Percentiles rank a stretch among this genome's conserved stretches.
These are phyloP conservation scores for Hemitrygon akajei DNA, from an alignment of 2,797 vertebrate genomes.

Conservation along the genomic window DNA sequence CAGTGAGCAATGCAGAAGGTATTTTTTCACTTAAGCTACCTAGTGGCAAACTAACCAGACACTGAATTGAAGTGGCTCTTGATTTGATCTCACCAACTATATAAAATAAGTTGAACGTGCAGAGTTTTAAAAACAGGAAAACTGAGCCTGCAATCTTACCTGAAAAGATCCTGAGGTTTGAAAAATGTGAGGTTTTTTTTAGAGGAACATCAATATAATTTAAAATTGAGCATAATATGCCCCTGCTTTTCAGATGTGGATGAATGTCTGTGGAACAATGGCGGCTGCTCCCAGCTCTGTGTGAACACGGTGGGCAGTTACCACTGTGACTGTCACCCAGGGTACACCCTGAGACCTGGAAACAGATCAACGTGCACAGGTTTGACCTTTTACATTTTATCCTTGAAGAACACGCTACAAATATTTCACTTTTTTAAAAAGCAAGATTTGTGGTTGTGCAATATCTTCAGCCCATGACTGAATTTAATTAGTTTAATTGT, in stretches of 20 bases:
- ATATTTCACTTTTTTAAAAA: too few species aligned
- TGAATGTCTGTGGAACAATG: conserved; percentile 21
- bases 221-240: background rate
- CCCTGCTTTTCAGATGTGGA: conserved; percentile 31
- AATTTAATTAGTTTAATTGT: too few species aligned
- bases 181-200: background rate
- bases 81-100: background rate
- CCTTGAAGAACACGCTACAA: too few species aligned
- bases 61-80: background rate
- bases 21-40: background rate
- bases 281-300: too few species aligned
- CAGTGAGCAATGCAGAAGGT: background rate
- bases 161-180: background rate
- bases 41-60: background rate
- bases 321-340: too few species aligned
- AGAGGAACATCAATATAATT: background rate
- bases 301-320: too few species aligned
- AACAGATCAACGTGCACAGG: background rate
- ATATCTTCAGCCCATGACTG: too few species aligned
- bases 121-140: background rate
- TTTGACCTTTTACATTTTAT: background rate
- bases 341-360: too few species aligned
- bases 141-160: too few species aligned
- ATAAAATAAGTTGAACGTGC: background rate
- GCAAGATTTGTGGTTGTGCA: too few species aligned